Base-by-base conservation (phyloP, 2,797 vertebrate genomes). In the Cyclopterus lumpus region DNA sequence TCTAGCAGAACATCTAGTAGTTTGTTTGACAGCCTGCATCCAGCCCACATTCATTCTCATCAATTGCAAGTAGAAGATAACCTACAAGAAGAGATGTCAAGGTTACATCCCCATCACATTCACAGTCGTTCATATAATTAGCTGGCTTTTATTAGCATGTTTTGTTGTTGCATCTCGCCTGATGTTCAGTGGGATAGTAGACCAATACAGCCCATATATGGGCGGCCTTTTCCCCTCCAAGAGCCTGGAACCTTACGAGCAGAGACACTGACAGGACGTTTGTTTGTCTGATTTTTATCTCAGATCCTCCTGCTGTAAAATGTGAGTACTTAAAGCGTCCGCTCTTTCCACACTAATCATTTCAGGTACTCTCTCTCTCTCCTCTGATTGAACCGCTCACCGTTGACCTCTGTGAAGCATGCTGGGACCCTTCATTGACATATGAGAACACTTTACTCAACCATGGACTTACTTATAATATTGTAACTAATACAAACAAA, bases 351-450 rank as follows among this genome's bases (percentile, higher is more conserved):
- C 61, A 68, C 54, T 69, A 61, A 75, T 68, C 46, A 66, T 49
- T 16, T 59, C 12, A 61, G 67, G 34, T 53, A 32, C 38, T 60
- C 57, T 46, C 8, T 51, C 10, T 51, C 55, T 44, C 10, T 51
- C 2, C 36, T 62, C 53, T 38, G 62, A 51, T 69, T 24, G 40
- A 63, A 64, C 10, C 57, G 51, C 22, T 72, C 58, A 63, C 38
- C 22, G n/a, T 63, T 66, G 48, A 79, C 59, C 66, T 53, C 36
- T 69, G 51, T 22, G 32, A 46, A 60, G 57, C 72, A 34, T 60
- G 53, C 70, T 64, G 67, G 42, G n/a, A 61, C 64, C 34, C 44
- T 22, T 16, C 18, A 30, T 40, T 24, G 54, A 36, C 12, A 36
- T 8, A 20, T 60, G 15, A 8, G 22, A 46, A 62, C 67, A 57